These are phyloP conservation scores for Diplogasteroides magnus DNA, from an alignment of 1,140 invertebrate genomes.

Conservation along the genomic window DNA sequence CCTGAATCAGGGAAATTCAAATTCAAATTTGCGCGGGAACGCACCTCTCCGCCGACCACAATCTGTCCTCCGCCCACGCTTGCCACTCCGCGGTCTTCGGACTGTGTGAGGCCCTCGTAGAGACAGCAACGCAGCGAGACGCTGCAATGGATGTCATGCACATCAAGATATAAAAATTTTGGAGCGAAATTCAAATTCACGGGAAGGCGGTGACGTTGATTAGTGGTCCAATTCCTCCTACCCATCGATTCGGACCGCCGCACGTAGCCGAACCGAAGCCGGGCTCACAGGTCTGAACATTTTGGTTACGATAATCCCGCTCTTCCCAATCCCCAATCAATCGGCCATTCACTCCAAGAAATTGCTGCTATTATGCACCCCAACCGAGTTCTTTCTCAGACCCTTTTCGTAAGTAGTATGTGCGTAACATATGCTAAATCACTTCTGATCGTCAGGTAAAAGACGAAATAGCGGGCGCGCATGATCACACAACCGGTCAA, in stretches of 20 bases:
- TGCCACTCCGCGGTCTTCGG: conserved; percentile 39
- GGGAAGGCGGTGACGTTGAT: not conserved
- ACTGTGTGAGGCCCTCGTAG: conserved; percentile 31
- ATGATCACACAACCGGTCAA: too few relatives aligned
- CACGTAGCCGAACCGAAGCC: not conserved
- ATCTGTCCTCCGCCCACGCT: conserved; percentile 42
- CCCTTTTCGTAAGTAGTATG: too few relatives aligned
- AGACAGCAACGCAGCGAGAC: conserved; percentile 35
- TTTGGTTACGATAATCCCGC: not conserved
- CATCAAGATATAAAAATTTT: not conserved
- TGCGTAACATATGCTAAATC: too few relatives aligned
- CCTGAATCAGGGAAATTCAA: not conserved
- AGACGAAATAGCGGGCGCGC: too few relatives aligned
- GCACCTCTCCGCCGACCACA: conserved; percentile 41
- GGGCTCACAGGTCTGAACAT: not conserved
- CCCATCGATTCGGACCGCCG: not conserved
- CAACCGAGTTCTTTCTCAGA: too few relatives aligned
- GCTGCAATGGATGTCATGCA: not conserved
- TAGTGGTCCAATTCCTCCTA: not conserved
- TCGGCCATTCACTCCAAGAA: not conserved
- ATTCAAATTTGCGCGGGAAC: too few relatives aligned
- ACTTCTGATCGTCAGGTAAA: too few relatives aligned
- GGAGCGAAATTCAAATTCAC: not conserved
- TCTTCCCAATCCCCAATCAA: not conserved
- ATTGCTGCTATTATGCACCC: too few relatives aligned